These are phyloP conservation scores for Chrysaora quinquecirrha DNA, from an alignment of 30 jellyfish, hydroid and myxozoan species.

Conservation along the genomic window DNA sequence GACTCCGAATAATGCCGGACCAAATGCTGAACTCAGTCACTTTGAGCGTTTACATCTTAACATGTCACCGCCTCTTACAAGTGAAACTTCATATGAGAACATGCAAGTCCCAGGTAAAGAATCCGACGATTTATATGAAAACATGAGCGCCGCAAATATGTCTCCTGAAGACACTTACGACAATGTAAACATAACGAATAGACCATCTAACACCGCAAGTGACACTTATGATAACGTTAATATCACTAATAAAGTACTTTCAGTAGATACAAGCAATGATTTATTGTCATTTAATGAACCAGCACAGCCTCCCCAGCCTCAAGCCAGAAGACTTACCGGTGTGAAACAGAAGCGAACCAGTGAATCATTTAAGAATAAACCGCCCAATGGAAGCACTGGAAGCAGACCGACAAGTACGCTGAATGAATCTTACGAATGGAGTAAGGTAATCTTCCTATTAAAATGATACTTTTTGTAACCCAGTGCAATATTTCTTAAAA, in stretches of 20 bases:
- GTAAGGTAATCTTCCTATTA: constrained; percentile 85
- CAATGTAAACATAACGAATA: constrained; percentile 35
- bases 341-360: constrained; percentile 83
- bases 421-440: constrained; percentile 95
- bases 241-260: constrained; percentile 11
- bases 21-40: neutral
- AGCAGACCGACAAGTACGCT: constrained; percentile 62
- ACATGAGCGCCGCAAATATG: neutral
- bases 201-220: neutral
- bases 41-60: constrained; percentile 25
- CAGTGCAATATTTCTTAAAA: too few relatives aligned
- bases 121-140: neutral
- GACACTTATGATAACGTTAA: constrained; percentile 48
- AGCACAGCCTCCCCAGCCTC: constrained; percentile 10
- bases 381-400: constrained; percentile 17
- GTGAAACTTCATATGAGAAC: neutral
- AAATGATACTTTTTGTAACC: too few relatives aligned
- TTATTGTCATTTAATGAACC: constrained; percentile 7
- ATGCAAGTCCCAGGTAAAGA: neutral
- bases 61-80: constrained; percentile 43
- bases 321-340: constrained; percentile 38
- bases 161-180: constrained; percentile 7
- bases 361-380: constrained; percentile 19
- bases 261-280: constrained; percentile 11
- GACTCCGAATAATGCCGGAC: neutral